Evolutionary conservation across 92 coral and sea anemone species (phyloP).

Genomic region (Epizoanthus stellaris): DNA sequence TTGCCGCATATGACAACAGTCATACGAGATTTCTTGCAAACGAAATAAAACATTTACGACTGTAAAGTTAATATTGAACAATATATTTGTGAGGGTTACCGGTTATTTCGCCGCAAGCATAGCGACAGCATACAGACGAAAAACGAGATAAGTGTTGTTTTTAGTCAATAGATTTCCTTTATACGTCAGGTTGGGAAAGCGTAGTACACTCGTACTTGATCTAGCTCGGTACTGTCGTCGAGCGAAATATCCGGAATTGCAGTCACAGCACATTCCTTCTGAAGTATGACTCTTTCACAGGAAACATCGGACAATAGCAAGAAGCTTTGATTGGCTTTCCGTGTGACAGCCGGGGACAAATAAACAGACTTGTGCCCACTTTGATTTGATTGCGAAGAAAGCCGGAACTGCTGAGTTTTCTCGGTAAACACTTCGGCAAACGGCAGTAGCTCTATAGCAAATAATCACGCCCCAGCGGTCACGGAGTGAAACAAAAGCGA

Average conservation of each 20-base stretch:
- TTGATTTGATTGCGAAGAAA: conserved; percentile 2
- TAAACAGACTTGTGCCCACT: not conserved
- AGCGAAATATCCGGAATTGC: conserved; percentile 13
- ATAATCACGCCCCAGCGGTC: conserved; percentile 37
- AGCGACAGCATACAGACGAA: too few relatives aligned
- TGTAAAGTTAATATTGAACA: too few relatives aligned
- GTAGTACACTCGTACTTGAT: too few relatives aligned
- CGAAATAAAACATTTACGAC: too few relatives aligned
- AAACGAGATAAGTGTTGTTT: too few relatives aligned
- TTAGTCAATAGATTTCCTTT: too few relatives aligned
- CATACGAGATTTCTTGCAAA: too few relatives aligned
- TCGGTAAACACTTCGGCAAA: not conserved
- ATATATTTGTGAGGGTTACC: too few relatives aligned
- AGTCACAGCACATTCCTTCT: conserved; percentile 2
- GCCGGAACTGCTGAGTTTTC: not conserved
- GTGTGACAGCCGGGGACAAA: not conserved
- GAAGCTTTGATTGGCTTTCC: not conserved
- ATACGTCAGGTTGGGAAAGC: too few relatives aligned
- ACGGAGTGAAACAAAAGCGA: conserved; percentile 9
- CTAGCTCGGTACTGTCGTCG: too few relatives aligned
- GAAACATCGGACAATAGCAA: not conserved
- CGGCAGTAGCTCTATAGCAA: conserved; percentile 13
- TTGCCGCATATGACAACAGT: too few relatives aligned
- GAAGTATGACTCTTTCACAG: conserved; percentile 9
- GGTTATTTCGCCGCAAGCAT: too few relatives aligned